phyloP scores from a whole-genome alignment of 1,140 invertebrate genomes.

The Rhyacophila brunnea region DNA sequence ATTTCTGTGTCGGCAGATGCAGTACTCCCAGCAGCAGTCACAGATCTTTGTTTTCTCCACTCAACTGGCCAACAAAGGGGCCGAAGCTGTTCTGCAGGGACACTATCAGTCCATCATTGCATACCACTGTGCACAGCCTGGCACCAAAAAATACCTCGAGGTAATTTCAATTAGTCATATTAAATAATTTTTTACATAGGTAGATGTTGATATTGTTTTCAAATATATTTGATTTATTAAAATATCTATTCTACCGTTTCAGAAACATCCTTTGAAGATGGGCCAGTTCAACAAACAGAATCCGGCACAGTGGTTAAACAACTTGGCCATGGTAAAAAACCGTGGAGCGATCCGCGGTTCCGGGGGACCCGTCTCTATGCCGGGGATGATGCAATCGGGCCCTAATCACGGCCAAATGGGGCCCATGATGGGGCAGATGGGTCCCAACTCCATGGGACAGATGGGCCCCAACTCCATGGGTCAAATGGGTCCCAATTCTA shows the following conservation, averaged over 20 bases:
- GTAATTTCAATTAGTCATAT: conserved; percentile 49
- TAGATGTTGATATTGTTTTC: background rate
- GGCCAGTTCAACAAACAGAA: conserved; percentile 82
- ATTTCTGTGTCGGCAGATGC: conserved; percentile 47
- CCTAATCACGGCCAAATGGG: conserved; percentile 16
- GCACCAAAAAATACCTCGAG: conserved; percentile 93
- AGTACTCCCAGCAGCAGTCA: conserved; percentile 94
- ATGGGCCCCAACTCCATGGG: conserved; percentile 52
- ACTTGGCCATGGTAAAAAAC: conserved; percentile 73
- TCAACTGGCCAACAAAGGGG: conserved; percentile 88
- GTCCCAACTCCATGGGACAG: conserved; percentile 45
- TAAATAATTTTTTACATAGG: background rate
- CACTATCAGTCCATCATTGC: conserved; percentile 90
- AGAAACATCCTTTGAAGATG: conserved; percentile 88
- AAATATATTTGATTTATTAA: background rate
- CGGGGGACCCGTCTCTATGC: conserved; percentile 23
- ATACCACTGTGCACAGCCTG: conserved; percentile 92
- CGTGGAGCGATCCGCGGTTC: conserved; percentile 59
- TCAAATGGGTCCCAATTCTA: conserved; percentile 43
- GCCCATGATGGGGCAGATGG: conserved; percentile 45
- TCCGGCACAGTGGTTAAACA: conserved; percentile 78
- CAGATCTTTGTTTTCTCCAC: conserved; percentile 98
- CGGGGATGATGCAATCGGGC: conserved; percentile 27
- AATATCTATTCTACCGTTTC: conserved; percentile 22
- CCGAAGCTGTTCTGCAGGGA: conserved; percentile 85